Base-by-base conservation (phyloP, 2,888 invertebrate species). In the Cosmopolites sordidus region DNA sequence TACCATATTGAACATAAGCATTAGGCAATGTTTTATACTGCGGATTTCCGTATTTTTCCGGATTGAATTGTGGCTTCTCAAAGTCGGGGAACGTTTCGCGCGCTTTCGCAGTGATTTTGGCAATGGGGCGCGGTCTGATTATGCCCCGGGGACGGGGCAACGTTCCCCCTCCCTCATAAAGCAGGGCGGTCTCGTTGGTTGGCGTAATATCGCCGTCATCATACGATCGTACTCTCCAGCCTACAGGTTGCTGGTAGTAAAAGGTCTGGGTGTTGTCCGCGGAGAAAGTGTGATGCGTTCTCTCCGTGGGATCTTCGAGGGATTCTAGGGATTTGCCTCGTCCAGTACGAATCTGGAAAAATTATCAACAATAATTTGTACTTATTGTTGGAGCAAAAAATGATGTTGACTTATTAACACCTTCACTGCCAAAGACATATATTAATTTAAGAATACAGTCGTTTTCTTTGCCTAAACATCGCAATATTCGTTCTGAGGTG, bases 151-250 rank as follows among this genome's bases (percentile, higher is more conserved):
- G 92, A 49, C 94, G 82, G 0, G 93, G 92, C 56, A 94, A 73
- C 0, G 94, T 94, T 5, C 92, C 92, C 1, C 89, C 88, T 0
- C 89, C 89, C 63, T 87, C 87, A 54, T 73, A 73, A 30, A 71
- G 40, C 18, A 68, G 48, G 4, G 59, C 62, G 27, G 78, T 76
- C 72, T 92, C 92, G 69, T 92, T 92, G 42, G 92, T 92, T 11
- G 89, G 88, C 27, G 92, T 92, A 59, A 92, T 87, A 72, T 93
- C 92, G 14, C 92, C 92, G 69, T 92, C 92, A 71, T 92, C 92
- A 71, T 89, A 90, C 58, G 88, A 86, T 59, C 82, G 79, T 0
- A 78, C 77, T 40, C 75, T 63, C 72, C 73, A 73, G 16, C 78
- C 79, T 42, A 71, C 66, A 15, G 72, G 66, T 59, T 75, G 75